Evolutionary conservation across 2,797 vertebrate species (phyloP).

Genomic region (Limosa lapponica): DNA sequence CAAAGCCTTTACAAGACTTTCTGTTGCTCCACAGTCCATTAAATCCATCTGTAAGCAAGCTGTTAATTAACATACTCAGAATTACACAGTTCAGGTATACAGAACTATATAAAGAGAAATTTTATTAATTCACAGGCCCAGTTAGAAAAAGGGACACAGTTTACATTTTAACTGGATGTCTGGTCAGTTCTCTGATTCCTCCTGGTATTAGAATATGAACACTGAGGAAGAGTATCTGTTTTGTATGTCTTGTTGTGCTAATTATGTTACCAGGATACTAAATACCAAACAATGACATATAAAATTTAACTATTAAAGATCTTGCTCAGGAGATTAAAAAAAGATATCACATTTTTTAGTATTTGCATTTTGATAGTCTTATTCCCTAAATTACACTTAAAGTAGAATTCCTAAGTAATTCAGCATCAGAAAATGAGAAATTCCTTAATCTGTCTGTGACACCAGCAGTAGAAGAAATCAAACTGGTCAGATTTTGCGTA

Average conservation of each 20-base stretch:
- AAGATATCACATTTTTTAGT: background rate
- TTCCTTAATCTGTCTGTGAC: background rate
- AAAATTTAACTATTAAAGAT: background rate
- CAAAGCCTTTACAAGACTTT: background rate
- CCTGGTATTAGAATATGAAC: constrained; percentile 30
- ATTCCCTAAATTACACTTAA: background rate
- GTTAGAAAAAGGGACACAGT: background rate
- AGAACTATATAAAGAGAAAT: background rate
- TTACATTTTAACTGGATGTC: constrained; percentile 24
- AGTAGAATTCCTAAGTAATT: background rate
- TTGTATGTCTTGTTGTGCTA: constrained; percentile 60
- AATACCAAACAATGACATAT: constrained; percentile 64
- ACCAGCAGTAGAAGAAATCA: background rate
- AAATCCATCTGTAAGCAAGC: background rate
- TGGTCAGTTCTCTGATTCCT: constrained; percentile 30
- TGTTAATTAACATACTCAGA: background rate
- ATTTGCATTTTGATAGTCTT: background rate
- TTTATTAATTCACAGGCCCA: background rate
- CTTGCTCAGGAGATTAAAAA: background rate
- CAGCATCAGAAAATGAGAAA: background rate
- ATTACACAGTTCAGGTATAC: background rate
- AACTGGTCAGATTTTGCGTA: background rate
- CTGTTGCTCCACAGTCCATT: background rate
- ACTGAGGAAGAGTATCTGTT: constrained; percentile 42
- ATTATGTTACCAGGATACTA: constrained; percentile 79